phyloP scores from a whole-genome alignment of 2,113 vertebrate genomes.

The Psilopsiagon aymara region DNA sequence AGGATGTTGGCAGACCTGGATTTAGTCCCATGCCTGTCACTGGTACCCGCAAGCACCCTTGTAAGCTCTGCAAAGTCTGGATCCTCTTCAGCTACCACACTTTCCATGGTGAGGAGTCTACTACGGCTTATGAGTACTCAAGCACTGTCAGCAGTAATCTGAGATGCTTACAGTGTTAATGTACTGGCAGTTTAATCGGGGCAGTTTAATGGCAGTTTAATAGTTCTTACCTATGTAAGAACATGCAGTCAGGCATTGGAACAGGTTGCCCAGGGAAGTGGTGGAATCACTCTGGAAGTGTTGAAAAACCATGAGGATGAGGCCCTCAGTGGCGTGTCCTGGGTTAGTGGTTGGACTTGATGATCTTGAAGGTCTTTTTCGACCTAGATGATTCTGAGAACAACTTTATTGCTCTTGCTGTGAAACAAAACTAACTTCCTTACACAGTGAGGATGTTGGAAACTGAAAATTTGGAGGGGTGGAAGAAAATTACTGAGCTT shows the following conservation, averaged over 20 bases:
- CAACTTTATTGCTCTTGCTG: background rate
- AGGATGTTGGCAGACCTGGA: background rate
- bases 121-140: rapidly evolving
- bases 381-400: background rate
- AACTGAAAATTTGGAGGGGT: background rate
- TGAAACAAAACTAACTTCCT: background rate
- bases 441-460: background rate
- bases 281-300: background rate
- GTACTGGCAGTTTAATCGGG: rapidly evolving
- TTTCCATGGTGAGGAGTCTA: rapidly evolving
- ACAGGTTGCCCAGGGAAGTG: background rate
- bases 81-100: background rate
- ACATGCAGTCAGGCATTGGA: background rate
- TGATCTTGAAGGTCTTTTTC: background rate
- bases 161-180: background rate
- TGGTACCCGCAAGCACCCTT: rapidly evolving
- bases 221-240: background rate
- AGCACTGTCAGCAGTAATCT: background rate
- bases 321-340: background rate
- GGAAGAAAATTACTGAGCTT: background rate
- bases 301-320: background rate
- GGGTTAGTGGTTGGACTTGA: background rate
- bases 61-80: background rate
- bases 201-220: background rate
- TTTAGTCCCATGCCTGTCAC: background rate